A percentile compares a stretch with the other conserved stretches of the same genome.
phyloP scores from a whole-genome alignment of 2,113 vertebrate genomes.

The Salvator merianae region DNA sequence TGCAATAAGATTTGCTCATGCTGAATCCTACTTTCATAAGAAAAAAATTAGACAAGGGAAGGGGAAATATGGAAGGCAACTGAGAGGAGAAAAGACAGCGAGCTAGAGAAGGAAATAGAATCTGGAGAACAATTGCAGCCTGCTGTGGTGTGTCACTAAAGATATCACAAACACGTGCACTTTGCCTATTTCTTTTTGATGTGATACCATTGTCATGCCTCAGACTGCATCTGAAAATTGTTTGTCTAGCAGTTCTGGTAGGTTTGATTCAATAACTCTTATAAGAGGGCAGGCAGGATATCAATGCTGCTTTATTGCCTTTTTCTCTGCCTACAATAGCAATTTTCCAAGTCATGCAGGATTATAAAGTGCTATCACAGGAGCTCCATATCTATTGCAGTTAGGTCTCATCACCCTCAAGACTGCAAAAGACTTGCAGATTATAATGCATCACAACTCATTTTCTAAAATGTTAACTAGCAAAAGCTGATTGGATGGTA shows the following conservation, averaged over 20 bases:
- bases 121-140: conserved; percentile 65
- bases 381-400: conserved; percentile 66
- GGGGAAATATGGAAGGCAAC: not conserved
- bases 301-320: conserved; percentile 76
- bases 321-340: conserved; percentile 76
- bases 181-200: conserved; percentile 74
- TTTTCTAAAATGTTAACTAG: conserved; percentile 53
- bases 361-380: conserved; percentile 70
- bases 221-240: conserved; percentile 75
- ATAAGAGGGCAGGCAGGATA: conserved; percentile 76
- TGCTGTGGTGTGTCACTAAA: conserved; percentile 65
- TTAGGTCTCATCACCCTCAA: conserved; percentile 66
- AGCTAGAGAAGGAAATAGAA: conserved; percentile 43
- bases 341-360: conserved; percentile 64
- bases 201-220: conserved; percentile 72
- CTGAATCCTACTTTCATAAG: not conserved
- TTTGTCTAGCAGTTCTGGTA: conserved; percentile 76
- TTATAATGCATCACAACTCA: conserved; percentile 45
- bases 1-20: not conserved
- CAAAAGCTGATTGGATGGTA: not conserved
- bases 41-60: not conserved
- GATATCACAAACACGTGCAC: conserved; percentile 64
- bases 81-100: not conserved
- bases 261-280: conserved; percentile 77
- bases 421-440: conserved; percentile 56